Evolutionary conservation across 2,113 vertebrate species (phyloP).

Genomic region (Vidua chalybeata): DNA sequence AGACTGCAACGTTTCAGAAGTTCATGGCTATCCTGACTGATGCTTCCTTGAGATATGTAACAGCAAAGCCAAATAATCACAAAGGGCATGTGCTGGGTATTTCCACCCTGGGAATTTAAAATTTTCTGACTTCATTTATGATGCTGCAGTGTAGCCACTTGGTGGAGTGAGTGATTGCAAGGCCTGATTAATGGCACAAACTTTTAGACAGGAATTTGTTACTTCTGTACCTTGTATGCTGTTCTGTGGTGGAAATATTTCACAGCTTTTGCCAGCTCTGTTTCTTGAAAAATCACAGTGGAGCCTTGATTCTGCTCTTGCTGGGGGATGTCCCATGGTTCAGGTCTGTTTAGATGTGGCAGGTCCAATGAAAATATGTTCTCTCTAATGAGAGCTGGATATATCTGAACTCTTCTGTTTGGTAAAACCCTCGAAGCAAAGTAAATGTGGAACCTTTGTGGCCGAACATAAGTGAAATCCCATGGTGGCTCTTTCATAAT

Average conservation of each 20-base stretch:
- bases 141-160: not conserved
- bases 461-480: not conserved
- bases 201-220: not conserved
- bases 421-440: not conserved
- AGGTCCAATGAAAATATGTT: not conserved
- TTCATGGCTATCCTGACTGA: not conserved
- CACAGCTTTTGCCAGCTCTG: not conserved
- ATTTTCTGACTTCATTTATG: not conserved
- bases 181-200: not conserved
- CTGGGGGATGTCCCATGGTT: not conserved
- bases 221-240: not conserved
- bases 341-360: not conserved
- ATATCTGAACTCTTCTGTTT: not conserved
- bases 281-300: not conserved
- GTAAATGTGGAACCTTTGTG: not conserved
- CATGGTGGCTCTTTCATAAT: not conserved
- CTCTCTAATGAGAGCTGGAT: not conserved
- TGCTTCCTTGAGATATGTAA: not conserved
- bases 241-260: not conserved
- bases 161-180: not conserved
- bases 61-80: not conserved
- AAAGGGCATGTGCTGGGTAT: not conserved
- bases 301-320: not conserved
- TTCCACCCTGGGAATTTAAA: not conserved
- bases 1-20: not conserved